A percentile compares a stretch with the other conserved stretches of the same genome.
Conservation (phyloP, 1,140 invertebrate species). For the Drosophila ohnishii region DNA sequence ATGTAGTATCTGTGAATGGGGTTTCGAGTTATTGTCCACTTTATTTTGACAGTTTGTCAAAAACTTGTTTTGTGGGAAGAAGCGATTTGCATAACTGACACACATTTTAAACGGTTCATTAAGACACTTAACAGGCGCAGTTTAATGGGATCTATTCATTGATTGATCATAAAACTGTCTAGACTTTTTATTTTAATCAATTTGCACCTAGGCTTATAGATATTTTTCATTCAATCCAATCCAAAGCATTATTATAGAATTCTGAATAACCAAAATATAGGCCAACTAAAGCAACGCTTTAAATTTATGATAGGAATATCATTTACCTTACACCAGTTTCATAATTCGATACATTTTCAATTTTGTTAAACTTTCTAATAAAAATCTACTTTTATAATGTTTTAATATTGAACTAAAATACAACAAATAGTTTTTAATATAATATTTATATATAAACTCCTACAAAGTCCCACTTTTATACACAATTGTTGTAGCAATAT, state of each 20-base stretch:
- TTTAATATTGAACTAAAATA: neutral
- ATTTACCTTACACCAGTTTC: too few species aligned
- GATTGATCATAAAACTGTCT: slow-evolving; percentile 3
- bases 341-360: too few species aligned
- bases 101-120: slow-evolving; percentile 16
- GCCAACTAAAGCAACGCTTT: neutral
- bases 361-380: too few species aligned
- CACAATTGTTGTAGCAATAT: neutral
- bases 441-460: too few species aligned
- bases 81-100: slow-evolving; percentile 36
- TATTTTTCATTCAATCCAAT: too few species aligned
- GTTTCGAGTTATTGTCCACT: slow-evolving; percentile 16
- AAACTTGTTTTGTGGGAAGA: slow-evolving; percentile 37
- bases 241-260: neutral
- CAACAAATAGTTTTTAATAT: too few species aligned
- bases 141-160: slow-evolving; percentile 9
- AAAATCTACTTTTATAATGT: neutral
- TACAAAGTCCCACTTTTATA: too few species aligned
- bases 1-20: slow-evolving; percentile 11
- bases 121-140: slow-evolving; percentile 2
- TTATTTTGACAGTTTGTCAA: slow-evolving; percentile 20
- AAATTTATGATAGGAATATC: neutral
- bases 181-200: neutral
- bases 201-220: neutral
- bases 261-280: neutral